Evolutionary conservation across 2,888 invertebrate genomes (phyloP), one percentile per base, ranked within the genome.

Genomic region (Andrena trimmerana): DNA sequence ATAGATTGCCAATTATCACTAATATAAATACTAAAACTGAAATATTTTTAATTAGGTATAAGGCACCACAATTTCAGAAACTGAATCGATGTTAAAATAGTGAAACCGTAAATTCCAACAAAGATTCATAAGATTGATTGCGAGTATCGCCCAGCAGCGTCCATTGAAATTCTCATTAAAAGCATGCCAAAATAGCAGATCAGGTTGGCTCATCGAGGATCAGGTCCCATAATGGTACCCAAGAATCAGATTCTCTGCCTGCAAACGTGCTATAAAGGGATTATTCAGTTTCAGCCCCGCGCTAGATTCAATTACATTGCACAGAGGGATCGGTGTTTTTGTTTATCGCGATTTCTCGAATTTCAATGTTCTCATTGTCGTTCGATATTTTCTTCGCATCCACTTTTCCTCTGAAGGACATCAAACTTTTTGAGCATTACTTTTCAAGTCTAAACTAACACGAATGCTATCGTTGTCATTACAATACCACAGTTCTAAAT

Each of bases 221-320:
- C 73, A 60, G 31, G 52, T 57, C 73, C 42, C 69, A 50, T 36
- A 81, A 79, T 36, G 73, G 63, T 52, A 48, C 67, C 67, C 33
- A 67, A 68, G 67, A 71, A 67, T 71, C 66, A 54, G 54, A 59
- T 81, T 76, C 54, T 42, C 20, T 63, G 16, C n/a, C 60, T 68
- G 54, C 42, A 27, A 75, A 50, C 68, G 48, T 36, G n/a, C 24
- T 67, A 67, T 67, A 78, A 81, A 69, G 62, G 76, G 76, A 74
- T 85, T 87, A 86, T 42, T 16, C 42, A 42, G 85, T 86, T 71
- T 84, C 59, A 76, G 7, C 24, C 77, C 27, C 63, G 52, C 59
- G 62, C 50, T 36, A 48, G 54, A 83, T 86, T 78, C 74, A 80
- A 86, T 84, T 84, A 78, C 48, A 24, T 31, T 24, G 16, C 31